Base-by-base conservation (phyloP, 1,140 invertebrate species). In the Cardiocondyla obscurior region DNA sequence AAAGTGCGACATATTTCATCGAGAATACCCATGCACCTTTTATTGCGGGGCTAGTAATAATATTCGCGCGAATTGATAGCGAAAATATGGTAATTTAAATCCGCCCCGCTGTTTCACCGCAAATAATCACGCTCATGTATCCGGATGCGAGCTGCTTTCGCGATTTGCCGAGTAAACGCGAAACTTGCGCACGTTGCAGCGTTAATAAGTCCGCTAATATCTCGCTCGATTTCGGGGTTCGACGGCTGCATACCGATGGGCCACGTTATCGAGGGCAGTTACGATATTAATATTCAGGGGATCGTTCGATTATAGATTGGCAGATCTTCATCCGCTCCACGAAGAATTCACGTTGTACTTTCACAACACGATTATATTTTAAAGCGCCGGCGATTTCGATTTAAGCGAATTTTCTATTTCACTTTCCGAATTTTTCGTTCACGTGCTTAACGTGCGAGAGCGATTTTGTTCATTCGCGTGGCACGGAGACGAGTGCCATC, bases 71-170 rank as follows among this genome's bases (percentile, higher is more conserved):
- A 79, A 79, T 36, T 44, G 69, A 79, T 79, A 53, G 62, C 62
- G 46, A 55, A 67, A 79, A 42, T 79, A 79, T 79, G 74, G 74
- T 55, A 79, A 79, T 79, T 79, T 46, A 6, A 69, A 69, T 79
- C 33, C 62, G 58, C 30, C 58, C 33, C 22, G 14, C 44, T 3
- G 10, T 33, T 10, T 22, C 30, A n/a, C 10, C 74, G 33, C 30
- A 14, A 39, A 67, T 53, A 67, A 42, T 25, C 7, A 33, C 36
- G 42, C 53, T 5, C 60, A 30, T 42, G 46, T 46, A 79, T 25
- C 74, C 67, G 74, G 30, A 19, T 6, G 22, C 58, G 12, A 62
- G 58, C 33, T 36, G n/a, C 10, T 62, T 19, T 10, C 44, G 73
- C 73, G 64, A 16, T 25, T 25, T 16, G 8, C 44, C 12, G 25